These are phyloP conservation scores for Agrotis segetum DNA, from an alignment of 2,888 invertebrate genomes.

Conservation along the genomic window DNA sequence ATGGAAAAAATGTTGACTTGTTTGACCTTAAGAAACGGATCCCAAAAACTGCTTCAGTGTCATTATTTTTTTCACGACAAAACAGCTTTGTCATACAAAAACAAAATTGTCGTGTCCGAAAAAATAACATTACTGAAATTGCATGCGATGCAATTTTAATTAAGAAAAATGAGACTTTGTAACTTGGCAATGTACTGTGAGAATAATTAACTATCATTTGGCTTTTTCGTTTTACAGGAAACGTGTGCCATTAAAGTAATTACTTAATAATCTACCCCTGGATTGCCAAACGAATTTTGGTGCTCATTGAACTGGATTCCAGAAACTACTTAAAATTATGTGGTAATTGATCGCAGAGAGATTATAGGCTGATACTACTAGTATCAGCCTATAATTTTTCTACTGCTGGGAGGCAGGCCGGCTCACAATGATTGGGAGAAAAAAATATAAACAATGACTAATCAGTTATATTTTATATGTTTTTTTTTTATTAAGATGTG, in stretches of 20 bases:
- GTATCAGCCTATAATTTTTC: neutral
- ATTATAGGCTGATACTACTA: too few species aligned
- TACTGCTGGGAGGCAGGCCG: too few species aligned
- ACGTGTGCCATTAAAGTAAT: constrained; percentile 10
- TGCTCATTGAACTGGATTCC: constrained; percentile 6
- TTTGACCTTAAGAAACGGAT: too few species aligned
- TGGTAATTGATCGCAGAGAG: constrained; percentile 9
- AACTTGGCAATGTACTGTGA: neutral
- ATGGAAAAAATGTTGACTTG: too few species aligned
- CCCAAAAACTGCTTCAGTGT: neutral
- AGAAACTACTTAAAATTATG: constrained; percentile 5
- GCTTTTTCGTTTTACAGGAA: neutral
- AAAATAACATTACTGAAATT: constrained; percentile 11
- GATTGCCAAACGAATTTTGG: neutral
- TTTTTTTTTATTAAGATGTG: too few species aligned
- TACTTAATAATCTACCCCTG: constrained; percentile 4
- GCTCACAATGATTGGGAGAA: too few species aligned
- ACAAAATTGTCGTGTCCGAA: constrained; percentile 10
- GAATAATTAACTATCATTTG: neutral
- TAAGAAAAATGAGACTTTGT: neutral
- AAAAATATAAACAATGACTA: too few species aligned
- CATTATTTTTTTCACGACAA: neutral
- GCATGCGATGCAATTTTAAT: constrained; percentile 24
- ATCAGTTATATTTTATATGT: too few species aligned
- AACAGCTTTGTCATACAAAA: constrained; percentile 21